These are phyloP conservation scores for Nudaria mundana DNA, from an alignment of 2,888 invertebrate species.

Conservation along the genomic window DNA sequence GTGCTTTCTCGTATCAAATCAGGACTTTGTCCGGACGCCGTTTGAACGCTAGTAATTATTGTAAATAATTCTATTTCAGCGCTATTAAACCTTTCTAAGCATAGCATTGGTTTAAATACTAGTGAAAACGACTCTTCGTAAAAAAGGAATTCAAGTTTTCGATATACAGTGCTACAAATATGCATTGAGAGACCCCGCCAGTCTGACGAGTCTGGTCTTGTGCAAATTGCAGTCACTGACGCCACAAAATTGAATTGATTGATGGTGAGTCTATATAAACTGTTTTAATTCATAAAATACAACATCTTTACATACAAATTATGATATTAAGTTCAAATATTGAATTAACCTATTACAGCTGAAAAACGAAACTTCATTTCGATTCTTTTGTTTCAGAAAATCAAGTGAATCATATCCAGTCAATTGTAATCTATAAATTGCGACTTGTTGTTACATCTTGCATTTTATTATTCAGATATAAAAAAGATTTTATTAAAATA, in stretches of 20 bases:
- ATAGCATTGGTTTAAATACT: slow-evolving; percentile 30
- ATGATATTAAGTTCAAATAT: slow-evolving; percentile 44
- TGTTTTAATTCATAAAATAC: slow-evolving; percentile 50
- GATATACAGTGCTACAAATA: slow-evolving; percentile 42
- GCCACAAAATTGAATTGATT: slow-evolving; percentile 37
- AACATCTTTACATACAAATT: slow-evolving; percentile 16
- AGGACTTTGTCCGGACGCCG: slow-evolving; percentile 60
- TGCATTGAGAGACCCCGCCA: slow-evolving; percentile 46
- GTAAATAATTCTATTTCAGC: slow-evolving; percentile 52
- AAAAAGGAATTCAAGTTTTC: slow-evolving; percentile 74
- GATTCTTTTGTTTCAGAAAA: slow-evolving; percentile 74
- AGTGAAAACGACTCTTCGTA: slow-evolving; percentile 33
- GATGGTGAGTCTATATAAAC: slow-evolving; percentile 41
- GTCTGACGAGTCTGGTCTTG: slow-evolving; percentile 45
- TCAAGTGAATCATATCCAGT: slow-evolving; percentile 37
- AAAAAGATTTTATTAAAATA: slow-evolving; percentile 32
- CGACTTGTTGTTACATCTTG: slow-evolving; percentile 33
- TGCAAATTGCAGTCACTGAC: slow-evolving; percentile 48
- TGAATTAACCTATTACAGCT: slow-evolving; percentile 63
- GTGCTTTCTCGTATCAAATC: slow-evolving; percentile 65
- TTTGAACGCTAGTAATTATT: slow-evolving; percentile 46
- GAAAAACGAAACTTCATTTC: slow-evolving; percentile 70
- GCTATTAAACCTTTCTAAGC: slow-evolving; percentile 35
- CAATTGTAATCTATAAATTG: slow-evolving; percentile 37
- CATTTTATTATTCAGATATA: slow-evolving; percentile 32